Evolutionary conservation across 1,140 invertebrate species (phyloP).

Genomic region (Macrosteles quadrilineatus): DNA sequence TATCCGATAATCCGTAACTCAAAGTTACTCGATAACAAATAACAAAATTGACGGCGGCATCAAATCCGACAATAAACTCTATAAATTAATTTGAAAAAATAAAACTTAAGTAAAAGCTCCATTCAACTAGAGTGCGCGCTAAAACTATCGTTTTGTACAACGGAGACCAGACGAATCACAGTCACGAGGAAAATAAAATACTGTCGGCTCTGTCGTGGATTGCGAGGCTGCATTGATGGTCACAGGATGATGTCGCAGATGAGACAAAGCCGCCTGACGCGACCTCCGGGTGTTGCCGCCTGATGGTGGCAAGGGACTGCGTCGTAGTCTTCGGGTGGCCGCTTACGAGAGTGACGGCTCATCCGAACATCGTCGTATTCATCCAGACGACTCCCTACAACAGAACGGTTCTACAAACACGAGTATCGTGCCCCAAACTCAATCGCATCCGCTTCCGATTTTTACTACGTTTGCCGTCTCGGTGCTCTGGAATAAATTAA

Average conservation of each 20-base stretch:
- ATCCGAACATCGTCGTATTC: background rate
- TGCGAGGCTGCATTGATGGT: conserved; percentile 19
- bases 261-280: conserved; percentile 31
- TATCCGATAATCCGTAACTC: conserved; percentile 3
- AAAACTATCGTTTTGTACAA: conserved; percentile 17
- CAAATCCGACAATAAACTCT: conserved; percentile 2
- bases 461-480: no score
- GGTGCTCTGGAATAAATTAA: background rate
- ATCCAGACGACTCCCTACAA: background rate
- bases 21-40: conserved; percentile 20
- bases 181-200: conserved; percentile 21
- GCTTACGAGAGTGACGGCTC: background rate
- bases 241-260: conserved; percentile 38
- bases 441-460: background rate
- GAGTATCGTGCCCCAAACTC: background rate
- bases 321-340: conserved; percentile 1
- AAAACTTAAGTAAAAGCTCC: conserved; percentile 18
- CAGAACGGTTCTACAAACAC: background rate
- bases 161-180: conserved; percentile 10
- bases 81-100: conserved; percentile 10
- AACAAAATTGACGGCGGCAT: conserved; percentile 4
- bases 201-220: background rate
- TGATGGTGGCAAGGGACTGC: background rate
- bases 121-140: conserved; percentile 19
- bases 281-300: background rate